These are phyloP conservation scores for Meda fulgida DNA, from an alignment of 2,797 vertebrate genomes.

Conservation along the genomic window DNA sequence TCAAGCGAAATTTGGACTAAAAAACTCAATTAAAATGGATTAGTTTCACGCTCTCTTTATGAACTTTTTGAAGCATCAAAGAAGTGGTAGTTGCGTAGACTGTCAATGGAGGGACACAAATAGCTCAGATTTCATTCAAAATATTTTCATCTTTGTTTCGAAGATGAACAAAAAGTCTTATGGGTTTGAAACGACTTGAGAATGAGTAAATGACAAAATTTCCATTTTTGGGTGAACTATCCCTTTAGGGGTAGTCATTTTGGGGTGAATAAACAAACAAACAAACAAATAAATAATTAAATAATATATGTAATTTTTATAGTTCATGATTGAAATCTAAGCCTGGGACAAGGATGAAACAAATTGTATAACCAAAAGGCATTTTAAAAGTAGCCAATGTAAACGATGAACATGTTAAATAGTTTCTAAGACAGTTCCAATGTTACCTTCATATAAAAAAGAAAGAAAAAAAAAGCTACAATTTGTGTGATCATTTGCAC, in stretches of 20 bases:
- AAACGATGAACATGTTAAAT: background rate
- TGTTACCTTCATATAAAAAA: background rate
- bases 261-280: background rate
- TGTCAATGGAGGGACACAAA: background rate
- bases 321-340: background rate
- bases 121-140: background rate
- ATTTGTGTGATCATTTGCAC: background rate
- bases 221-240: background rate
- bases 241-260: background rate
- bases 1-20: no score
- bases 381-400: background rate
- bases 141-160: background rate
- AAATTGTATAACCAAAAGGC: background rate
- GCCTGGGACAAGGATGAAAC: background rate
- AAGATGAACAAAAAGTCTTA: background rate
- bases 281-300: no score
- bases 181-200: no score
- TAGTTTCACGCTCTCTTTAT: background rate
- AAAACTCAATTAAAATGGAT: no score
- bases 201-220: no score
- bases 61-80: background rate
- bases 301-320: background rate
- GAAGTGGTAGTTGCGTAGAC: background rate
- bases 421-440: background rate
- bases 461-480: no score